phyloP scores from a whole-genome alignment of 2,113 vertebrate species.

The Ploceus nigricollis region DNA sequence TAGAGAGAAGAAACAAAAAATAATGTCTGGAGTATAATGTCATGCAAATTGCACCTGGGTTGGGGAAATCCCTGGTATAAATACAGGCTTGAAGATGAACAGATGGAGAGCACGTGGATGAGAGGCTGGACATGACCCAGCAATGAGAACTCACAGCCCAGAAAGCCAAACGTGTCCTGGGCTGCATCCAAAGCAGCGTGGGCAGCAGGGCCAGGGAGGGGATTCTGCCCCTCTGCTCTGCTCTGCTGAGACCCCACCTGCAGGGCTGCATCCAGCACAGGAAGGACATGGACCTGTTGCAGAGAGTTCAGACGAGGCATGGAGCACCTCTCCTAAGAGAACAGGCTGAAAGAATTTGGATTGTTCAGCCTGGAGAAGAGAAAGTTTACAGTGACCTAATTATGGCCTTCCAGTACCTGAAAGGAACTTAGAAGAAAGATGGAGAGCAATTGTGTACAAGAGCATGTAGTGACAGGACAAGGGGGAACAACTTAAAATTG shows the following conservation, averaged over 20 bases:
- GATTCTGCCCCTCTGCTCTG: background rate
- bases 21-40: background rate
- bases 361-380: background rate
- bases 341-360: background rate
- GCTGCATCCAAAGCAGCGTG: background rate
- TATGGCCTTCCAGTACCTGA: background rate
- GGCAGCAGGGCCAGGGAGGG: background rate
- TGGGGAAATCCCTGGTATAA: background rate
- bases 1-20: background rate
- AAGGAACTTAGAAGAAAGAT: background rate
- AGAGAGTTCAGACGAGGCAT: background rate
- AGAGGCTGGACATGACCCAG: background rate
- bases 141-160: accelerated
- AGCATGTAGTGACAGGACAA: background rate
- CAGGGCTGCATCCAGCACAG: background rate
- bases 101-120: background rate
- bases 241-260: background rate
- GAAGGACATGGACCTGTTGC: background rate
- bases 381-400: background rate
- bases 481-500: background rate
- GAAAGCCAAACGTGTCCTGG: accelerated
- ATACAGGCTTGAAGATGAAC: background rate
- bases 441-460: background rate
- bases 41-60: background rate
- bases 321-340: background rate